Percentiles rank a stretch among this genome's conserved stretches.
These are phyloP conservation scores for Scaptomyza montana DNA, from an alignment of 1,140 invertebrate species.

Conservation along the genomic window DNA sequence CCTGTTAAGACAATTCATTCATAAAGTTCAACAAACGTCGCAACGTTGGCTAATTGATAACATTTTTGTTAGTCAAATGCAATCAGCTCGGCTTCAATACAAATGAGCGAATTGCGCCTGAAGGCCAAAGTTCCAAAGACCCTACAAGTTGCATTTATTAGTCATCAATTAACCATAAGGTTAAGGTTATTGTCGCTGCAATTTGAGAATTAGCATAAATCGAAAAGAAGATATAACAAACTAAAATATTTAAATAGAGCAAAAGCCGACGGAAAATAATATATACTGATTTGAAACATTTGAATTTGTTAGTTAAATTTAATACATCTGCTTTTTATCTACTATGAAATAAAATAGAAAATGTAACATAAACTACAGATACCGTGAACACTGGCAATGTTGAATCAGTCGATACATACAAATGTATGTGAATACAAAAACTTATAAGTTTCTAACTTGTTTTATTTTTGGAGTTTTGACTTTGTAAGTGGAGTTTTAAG, in stretches of 20 bases:
- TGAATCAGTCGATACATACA: no score
- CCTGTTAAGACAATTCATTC: conserved; percentile 32
- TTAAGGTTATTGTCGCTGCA: conserved; percentile 25
- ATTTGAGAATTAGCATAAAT: conserved; percentile 39
- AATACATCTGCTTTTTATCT: neutral
- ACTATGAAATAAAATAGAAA: neutral
- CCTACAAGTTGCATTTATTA: conserved; percentile 54
- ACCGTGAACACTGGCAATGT: no score
- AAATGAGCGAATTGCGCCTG: conserved; percentile 32
- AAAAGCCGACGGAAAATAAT: conserved; percentile 49
- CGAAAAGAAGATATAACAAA: neutral
- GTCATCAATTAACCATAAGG: conserved; percentile 67
- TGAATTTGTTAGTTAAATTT: neutral
- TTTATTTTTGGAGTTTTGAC: no score
- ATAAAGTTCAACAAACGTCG: conserved; percentile 41
- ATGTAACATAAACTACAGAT: neutral
- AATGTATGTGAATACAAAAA: no score
- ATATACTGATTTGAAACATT: neutral
- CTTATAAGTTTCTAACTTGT: no score
- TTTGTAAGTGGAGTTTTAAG: no score
- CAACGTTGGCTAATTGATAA: no score
- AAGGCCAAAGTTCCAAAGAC: conserved; percentile 14
- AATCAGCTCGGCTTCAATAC: conserved; percentile 21
- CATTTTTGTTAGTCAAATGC: conserved; percentile 43
- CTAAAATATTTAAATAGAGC: neutral